Evolutionary conservation across 2,888 invertebrate genomes (phyloP).

Genomic region (Melangyna quadrimaculata): DNA sequence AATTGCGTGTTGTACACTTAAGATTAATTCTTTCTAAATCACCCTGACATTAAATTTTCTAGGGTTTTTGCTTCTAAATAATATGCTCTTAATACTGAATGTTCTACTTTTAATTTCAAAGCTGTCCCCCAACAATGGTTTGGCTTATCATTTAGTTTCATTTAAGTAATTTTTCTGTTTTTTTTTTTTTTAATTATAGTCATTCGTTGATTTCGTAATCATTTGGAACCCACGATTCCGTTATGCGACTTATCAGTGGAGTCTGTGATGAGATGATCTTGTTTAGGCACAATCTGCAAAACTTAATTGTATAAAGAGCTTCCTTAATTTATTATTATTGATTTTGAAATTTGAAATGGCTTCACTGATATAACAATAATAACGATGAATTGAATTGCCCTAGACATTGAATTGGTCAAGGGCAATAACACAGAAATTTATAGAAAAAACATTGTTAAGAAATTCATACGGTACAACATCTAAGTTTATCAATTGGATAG

Average conservation of each 20-base stretch:
- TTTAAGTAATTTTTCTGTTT: not conserved
- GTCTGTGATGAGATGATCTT: not conserved
- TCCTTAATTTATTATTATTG: constrained; percentile 28
- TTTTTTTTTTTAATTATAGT: not conserved
- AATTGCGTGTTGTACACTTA: not conserved
- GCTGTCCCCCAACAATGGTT: not conserved
- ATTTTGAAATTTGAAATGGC: constrained; percentile 39
- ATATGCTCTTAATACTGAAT: not conserved
- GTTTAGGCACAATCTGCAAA: constrained; percentile 4
- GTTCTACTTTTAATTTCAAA: not conserved
- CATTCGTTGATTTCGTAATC: not conserved
- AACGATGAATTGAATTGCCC: not conserved
- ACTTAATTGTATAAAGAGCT: not conserved
- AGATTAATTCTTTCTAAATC: not conserved
- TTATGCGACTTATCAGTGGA: not conserved
- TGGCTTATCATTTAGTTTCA: not conserved
- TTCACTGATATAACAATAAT: not conserved
- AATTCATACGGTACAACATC: not conserved
- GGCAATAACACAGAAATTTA: not conserved
- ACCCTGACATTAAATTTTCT: not conserved
- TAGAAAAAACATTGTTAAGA: not conserved
- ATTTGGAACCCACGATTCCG: not conserved
- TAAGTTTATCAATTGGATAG: not conserved
- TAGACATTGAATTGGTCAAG: constrained; percentile 25
- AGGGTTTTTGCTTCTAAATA: not conserved